phyloP scores from a whole-genome alignment of 35 echinoderm and acorn worm genomes.

The Lytechinus pictus region DNA sequence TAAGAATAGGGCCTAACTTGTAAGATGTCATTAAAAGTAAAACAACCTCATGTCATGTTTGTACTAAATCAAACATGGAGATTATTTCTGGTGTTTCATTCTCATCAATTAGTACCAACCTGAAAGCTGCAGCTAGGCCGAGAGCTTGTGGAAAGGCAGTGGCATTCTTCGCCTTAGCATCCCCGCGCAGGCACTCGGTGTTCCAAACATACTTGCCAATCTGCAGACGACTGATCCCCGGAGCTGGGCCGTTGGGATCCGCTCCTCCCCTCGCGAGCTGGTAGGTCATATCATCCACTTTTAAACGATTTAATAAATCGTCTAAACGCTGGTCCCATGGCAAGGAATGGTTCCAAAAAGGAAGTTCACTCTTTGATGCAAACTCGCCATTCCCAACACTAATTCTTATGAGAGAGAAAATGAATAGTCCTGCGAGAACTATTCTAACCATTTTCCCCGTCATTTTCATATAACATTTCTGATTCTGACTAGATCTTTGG shows the following conservation, averaged over 20 bases:
- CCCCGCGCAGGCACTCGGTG: slow-evolving; percentile 92
- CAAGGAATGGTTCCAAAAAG: slow-evolving; percentile 82
- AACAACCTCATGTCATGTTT: no score
- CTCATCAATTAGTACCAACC: slow-evolving; percentile 28
- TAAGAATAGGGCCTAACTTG: no score
- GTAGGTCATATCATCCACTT: slow-evolving; percentile 78
- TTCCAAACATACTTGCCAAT: slow-evolving; percentile 88
- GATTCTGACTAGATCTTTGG: no score
- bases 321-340: slow-evolving; percentile 88
- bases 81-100: background rate
- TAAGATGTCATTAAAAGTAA: no score
- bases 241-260: slow-evolving; percentile 85
- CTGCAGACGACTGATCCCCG: slow-evolving; percentile 72
- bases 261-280: slow-evolving; percentile 85
- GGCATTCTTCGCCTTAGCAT: slow-evolving; percentile 76
- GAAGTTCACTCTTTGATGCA: slow-evolving; percentile 30
- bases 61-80: no score
- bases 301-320: slow-evolving; percentile 76
- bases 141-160: slow-evolving; percentile 92
- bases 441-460: background rate
- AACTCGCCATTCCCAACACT: background rate
- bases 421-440: background rate
- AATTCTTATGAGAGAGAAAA: background rate
- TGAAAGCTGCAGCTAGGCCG: slow-evolving; percentile 86
- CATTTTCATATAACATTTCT: no score